These are phyloP conservation scores for Phrynocephalus versicolor DNA, from an alignment of 2,113 vertebrate species.

Conservation along the genomic window DNA sequence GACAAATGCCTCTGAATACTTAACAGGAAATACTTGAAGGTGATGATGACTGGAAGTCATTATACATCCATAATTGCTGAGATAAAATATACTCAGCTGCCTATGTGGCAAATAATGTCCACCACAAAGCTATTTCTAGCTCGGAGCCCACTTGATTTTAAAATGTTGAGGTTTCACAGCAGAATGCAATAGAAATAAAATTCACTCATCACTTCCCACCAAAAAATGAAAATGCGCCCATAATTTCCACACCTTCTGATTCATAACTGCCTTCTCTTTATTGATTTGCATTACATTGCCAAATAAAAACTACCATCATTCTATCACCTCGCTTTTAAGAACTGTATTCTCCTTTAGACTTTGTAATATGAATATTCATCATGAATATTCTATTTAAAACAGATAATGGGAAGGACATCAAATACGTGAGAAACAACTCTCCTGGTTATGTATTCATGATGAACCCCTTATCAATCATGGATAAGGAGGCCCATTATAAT, in stretches of 20 bases:
- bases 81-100: too few relatives aligned
- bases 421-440: slow-evolving; percentile 61
- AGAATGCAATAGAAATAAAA: neutral
- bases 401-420: slow-evolving; percentile 69
- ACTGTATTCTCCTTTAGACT: slow-evolving; percentile 62
- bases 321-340: slow-evolving; percentile 47
- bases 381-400: slow-evolving; percentile 72
- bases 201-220: slow-evolving; percentile 8
- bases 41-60: neutral
- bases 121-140: neutral
- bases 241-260: slow-evolving; percentile 23
- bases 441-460: slow-evolving; percentile 61
- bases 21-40: neutral
- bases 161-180: neutral
- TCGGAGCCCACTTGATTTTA: neutral
- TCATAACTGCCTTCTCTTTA: slow-evolving; percentile 18
- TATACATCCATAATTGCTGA: neutral
- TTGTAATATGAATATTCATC: slow-evolving; percentile 63
- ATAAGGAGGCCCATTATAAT: slow-evolving; percentile 62
- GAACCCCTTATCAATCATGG: slow-evolving; percentile 66
- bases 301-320: neutral
- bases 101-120: neutral
- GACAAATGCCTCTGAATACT: neutral
- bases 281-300: slow-evolving; percentile 60
- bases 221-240: neutral